Base-by-base conservation (phyloP, 2,888 invertebrate species). In the Drosophila fulvimacula region DNA sequence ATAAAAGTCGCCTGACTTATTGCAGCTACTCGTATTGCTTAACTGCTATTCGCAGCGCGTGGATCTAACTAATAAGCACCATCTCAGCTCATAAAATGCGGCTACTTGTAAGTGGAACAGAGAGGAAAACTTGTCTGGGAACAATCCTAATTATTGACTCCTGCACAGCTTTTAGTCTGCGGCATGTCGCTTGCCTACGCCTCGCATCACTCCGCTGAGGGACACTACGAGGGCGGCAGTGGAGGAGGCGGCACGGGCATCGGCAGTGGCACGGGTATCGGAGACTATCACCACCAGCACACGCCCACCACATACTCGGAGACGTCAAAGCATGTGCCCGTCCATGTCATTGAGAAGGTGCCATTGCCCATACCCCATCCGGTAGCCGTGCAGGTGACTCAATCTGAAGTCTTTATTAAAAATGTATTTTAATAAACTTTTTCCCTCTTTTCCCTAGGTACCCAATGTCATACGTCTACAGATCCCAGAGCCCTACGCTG, bases 351-450 rank as follows among this genome's bases (percentile, higher is more conserved):
- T 70, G 95, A 96, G 92, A 95, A 95, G 93, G 93, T 95, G 74
- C 95, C 95, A 1, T 94, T 96, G 15, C 95, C 96, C n/a, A 94
- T 96, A 52, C 96, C 96, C 0, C 95, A 96, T 84, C 95, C 95
- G 0, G 94, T 95, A 24, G 95, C 95, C 1, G 95, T 96, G 0
- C 95, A 95, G 55, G 76, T 76, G 56, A 48, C 19, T 27, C 5
- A 19, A 19, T 27, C 10, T 2, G 1, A 5, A 11, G 1, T 38
- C 9, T 1, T 11, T 15, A 36, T 24, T 2, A 4, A 0, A 19
- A 7, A 30, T 7, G 6, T 3, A 19, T 27, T 48, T 30, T 6
- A 30, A 38, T 19, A n/a, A 1, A 19, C 9, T 1, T 27, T 1
- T 1, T 0, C 11, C 1, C 6, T 17, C 10, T 5, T n/a, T 11